Base-by-base conservation (phyloP, 2,888 invertebrate species). In the Actias luna region DNA sequence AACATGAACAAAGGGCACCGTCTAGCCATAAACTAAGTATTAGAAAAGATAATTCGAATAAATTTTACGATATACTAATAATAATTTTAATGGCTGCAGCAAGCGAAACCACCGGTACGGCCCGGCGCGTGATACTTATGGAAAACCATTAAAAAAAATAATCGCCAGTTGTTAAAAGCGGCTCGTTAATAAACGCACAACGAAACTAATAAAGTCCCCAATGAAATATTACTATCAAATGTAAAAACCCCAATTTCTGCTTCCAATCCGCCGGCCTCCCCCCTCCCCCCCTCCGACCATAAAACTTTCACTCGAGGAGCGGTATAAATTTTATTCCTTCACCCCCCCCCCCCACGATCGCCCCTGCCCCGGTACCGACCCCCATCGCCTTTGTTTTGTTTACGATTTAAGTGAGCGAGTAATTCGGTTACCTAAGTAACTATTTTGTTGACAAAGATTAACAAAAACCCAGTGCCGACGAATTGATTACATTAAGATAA, bases 171-270 rank as follows among this genome's bases (percentile, higher is more conserved):
- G 22, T 55, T 55, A 55, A 29, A 61, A 62, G 31, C 16, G 65
- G 74, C 76, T 80, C 77, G 80, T 83, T 85, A 84, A 84, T 81
- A 82, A 85, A 83, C 80, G 77, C 83, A 80, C 77, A 55, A 55
- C 78, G 76, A 78, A 74, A 82, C 77, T 85, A 88, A 88, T 89
- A 89, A 89, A 89, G 80, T 84, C 77, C 75, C 80, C 82, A 68
- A 78, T 90, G 85, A 89, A 84, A 84, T 89, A 89, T 88, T 75
- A 77, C 83, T 81, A 82, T 85, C 83, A 82, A 74, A 80, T 74
- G 75, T 78, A 79, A 80, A 82, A 85, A 78, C 84, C 85, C 83
- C 80, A 78, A 80, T 81, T 84, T 79, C 76, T 69, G 78, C 72
- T 69, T 71, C 72, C 77, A 78, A 75, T 76, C 76, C 72, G n/a